phyloP scores from a whole-genome alignment of 2,888 invertebrate species.

The Heliconius cydno region DNA sequence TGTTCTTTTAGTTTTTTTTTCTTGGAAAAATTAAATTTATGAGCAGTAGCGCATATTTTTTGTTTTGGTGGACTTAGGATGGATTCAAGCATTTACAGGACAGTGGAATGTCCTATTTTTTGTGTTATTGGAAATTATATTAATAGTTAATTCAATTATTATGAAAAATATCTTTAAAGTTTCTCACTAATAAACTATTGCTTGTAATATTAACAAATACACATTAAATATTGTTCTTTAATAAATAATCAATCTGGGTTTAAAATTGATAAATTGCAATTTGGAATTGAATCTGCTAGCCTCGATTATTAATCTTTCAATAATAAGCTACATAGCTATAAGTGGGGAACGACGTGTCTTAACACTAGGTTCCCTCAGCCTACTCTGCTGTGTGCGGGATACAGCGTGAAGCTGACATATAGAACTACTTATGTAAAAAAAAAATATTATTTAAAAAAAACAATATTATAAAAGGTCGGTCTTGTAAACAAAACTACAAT shows the following conservation, averaged over 20 bases:
- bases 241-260: background rate
- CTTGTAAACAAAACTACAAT: background rate
- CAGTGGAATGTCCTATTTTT: background rate
- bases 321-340: background rate
- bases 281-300: background rate
- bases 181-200: background rate
- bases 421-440: too few species aligned
- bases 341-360: too few species aligned
- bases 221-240: background rate
- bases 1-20: background rate
- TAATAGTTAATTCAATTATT: background rate
- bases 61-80: background rate
- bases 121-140: background rate
- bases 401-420: too few species aligned
- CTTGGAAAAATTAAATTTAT: background rate
- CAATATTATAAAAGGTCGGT: background rate
- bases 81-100: constrained; percentile 1
- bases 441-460: too few species aligned
- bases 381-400: too few species aligned
- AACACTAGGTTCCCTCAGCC: too few species aligned
- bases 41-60: background rate
- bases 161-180: background rate
- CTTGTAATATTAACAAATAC: background rate
- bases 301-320: background rate
- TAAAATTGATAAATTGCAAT: background rate